A percentile compares a stretch with the other conserved stretches of the same genome.
Evolutionary conservation across 1,140 invertebrate species (phyloP).

Genomic region (Aporrectodea caliginosa): DNA sequence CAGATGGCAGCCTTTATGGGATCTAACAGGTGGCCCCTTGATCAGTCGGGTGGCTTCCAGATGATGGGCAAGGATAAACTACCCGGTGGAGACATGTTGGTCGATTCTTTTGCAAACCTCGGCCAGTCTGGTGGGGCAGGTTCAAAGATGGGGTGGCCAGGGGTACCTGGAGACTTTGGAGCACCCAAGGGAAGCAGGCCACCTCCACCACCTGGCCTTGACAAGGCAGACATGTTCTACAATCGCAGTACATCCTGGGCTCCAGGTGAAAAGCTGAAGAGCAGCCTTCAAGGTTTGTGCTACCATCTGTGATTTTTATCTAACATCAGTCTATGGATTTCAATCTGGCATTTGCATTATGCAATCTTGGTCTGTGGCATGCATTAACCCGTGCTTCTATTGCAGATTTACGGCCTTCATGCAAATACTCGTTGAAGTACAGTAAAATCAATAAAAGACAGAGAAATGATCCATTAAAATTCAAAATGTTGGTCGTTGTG

Average conservation of each 20-base stretch:
- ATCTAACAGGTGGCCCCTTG: neutral
- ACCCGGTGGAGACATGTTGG: neutral
- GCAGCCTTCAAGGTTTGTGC: neutral
- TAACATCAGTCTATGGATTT: too few species aligned
- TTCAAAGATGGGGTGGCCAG: neutral
- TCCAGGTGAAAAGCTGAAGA: constrained; percentile 14
- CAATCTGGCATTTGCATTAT: too few species aligned
- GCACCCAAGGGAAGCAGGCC: neutral
- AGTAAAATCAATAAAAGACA: too few species aligned
- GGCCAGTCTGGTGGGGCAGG: neutral
- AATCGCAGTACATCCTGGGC: constrained; percentile 21
- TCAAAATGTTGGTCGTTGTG: too few species aligned
- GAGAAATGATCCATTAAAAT: too few species aligned
- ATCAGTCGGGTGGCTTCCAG: too few species aligned
- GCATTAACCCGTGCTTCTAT: too few species aligned
- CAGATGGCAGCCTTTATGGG: neutral
- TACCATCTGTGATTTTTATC: too few species aligned
- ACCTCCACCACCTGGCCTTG: constrained; percentile 18
- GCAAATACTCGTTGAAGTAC: too few species aligned
- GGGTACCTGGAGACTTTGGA: neutral
- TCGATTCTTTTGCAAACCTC: neutral
- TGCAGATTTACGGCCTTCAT: too few species aligned
- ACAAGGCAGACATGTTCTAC: neutral
- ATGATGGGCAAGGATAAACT: neutral
- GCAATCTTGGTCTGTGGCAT: too few species aligned